Evolutionary conservation across 2,888 invertebrate genomes (phyloP), one percentile per base, ranked within the genome.

Genomic region (Liposcelis brunnea): DNA sequence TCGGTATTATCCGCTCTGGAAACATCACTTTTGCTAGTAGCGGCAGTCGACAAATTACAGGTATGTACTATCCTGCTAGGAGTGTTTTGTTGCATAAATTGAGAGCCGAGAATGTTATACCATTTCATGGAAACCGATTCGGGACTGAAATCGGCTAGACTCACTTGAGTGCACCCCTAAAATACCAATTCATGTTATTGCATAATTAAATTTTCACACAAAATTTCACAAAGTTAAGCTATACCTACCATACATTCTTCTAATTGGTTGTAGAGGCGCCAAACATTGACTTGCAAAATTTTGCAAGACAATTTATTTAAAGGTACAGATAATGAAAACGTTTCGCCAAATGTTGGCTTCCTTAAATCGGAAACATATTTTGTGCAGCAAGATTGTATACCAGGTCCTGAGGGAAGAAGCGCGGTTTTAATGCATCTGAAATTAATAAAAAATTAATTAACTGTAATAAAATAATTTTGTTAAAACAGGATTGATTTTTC

Each of bases 141-240:
- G 0, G 86, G 77, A 58, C 84, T 84, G 63, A 91, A 94, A 64
- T 94, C 93, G 40, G 94, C 94, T 56, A 95, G 68, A 61, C 91
- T 93, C 50, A 94, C 87, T 76, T 94, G 93, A 44, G 87, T 83
- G 58, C 89, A 89, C 55, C 94, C 94, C n/a, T n/a, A n/a, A n/a
- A n/a, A n/a, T n/a, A n/a, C n/a, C n/a, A n/a, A n/a, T n/a, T n/a
- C n/a, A n/a, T n/a, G n/a, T n/a, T n/a, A n/a, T n/a, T n/a, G n/a
- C n/a, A n/a, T n/a, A n/a, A n/a, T n/a, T n/a, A n/a, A n/a, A n/a
- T n/a, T n/a, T n/a, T n/a, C n/a, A n/a, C n/a, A n/a, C n/a, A n/a
- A n/a, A n/a, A n/a, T n/a, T n/a, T n/a, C n/a, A n/a, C n/a, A n/a
- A n/a, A n/a, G n/a, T n/a, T n/a, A n/a, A n/a, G n/a, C n/a, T n/a